Percentiles rank a stretch among this genome's conserved stretches.
Conservation (phyloP, 2,888 invertebrate species). For the Patella caerulea region DNA sequence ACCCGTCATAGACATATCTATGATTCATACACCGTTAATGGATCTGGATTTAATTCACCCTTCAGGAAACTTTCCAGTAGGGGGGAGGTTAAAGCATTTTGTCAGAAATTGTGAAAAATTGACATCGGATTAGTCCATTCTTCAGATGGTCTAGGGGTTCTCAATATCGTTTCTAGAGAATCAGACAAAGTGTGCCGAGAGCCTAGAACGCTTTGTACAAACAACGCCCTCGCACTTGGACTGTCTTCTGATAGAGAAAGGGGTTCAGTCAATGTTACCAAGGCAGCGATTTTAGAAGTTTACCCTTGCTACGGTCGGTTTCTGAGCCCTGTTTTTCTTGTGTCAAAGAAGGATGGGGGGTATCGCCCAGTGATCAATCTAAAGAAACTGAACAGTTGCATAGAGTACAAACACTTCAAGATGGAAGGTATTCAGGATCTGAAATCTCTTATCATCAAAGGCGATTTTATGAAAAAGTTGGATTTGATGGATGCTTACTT, state of each 20-base stretch:
- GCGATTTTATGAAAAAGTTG: conserved; percentile 27
- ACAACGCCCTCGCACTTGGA: too few relatives aligned
- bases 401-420: conserved; percentile 28
- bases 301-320: neutral
- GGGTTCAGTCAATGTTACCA: neutral
- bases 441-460: conserved; percentile 13
- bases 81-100: too few relatives aligned
- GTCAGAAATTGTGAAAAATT: too few relatives aligned
- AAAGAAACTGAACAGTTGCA: conserved; percentile 12
- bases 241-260: neutral
- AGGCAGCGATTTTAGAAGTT: neutral
- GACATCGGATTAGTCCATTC: too few relatives aligned
- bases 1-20: too few relatives aligned
- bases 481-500: conserved; percentile 32
- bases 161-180: too few relatives aligned
- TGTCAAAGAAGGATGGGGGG: conserved; percentile 19
- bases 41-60: too few relatives aligned
- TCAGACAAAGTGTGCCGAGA: too few relatives aligned
- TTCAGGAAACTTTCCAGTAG: too few relatives aligned
- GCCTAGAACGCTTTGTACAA: too few relatives aligned
- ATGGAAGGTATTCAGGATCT: conserved; percentile 16
- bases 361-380: conserved; percentile 26
- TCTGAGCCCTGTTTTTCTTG: conserved; percentile 8
- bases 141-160: too few relatives aligned
- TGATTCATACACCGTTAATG: too few relatives aligned